Percentiles rank a stretch among this genome's conserved stretches.
Conservation (phyloP, 2,888 invertebrate genomes). For the Tetranychus piercei region DNA sequence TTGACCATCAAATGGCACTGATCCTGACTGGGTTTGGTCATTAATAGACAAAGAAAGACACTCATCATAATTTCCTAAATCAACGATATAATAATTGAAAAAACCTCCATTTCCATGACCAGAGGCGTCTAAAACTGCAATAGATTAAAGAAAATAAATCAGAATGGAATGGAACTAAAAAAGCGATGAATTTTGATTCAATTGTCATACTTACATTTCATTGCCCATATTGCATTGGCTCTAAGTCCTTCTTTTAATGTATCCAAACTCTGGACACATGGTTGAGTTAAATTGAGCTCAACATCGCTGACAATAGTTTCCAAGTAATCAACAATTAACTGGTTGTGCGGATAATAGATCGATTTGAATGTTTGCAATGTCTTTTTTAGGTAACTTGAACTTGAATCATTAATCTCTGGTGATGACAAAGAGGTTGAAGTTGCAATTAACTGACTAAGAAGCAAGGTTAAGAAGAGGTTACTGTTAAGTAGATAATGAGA, state of each 20-base stretch:
- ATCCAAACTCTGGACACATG: background rate
- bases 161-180: background rate
- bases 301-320: background rate
- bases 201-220: background rate
- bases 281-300: background rate
- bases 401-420: background rate
- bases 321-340: background rate
- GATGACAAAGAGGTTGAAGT: background rate
- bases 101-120: background rate
- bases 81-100: background rate
- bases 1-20: background rate
- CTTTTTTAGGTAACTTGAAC: background rate
- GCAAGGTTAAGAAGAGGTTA: too few species aligned
- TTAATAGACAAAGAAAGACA: background rate
- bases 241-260: background rate
- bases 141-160: background rate
- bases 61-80: slow-evolving; percentile 3
- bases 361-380: background rate
- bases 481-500: too few species aligned
- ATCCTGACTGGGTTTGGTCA: background rate
- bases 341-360: background rate
- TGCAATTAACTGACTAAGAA: background rate
- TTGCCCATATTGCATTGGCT: background rate
- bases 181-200: background rate
- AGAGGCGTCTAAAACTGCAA: background rate